Evolutionary conservation across 2,797 vertebrate species (phyloP).

Genomic region (Channa striata): DNA sequence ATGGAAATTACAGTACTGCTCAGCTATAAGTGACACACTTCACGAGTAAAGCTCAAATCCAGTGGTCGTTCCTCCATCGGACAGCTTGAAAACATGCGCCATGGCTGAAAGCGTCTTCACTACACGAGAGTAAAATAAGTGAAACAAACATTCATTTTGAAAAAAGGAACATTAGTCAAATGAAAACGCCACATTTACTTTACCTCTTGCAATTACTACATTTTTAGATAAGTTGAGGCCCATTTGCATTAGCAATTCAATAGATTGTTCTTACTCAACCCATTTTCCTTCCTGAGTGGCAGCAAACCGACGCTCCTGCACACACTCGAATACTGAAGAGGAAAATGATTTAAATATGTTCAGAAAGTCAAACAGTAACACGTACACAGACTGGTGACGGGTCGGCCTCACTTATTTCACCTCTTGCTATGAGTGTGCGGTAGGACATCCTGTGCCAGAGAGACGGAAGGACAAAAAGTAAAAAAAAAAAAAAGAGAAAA

Average conservation of each 20-base stretch:
- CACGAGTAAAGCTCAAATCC: slow-evolving; percentile 15
- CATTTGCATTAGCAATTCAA: slow-evolving; percentile 58
- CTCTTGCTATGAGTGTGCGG: slow-evolving; percentile 30
- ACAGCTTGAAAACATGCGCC: slow-evolving; percentile 66
- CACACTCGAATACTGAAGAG: slow-evolving; percentile 44
- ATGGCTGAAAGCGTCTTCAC: slow-evolving; percentile 47
- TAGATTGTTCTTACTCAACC: slow-evolving; percentile 27
- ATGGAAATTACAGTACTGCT: slow-evolving; percentile 11
- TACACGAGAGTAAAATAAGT: slow-evolving; percentile 45
- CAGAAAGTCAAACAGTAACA: slow-evolving; percentile 61
- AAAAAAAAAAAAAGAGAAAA: slow-evolving; percentile 24
- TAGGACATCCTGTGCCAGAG: slow-evolving; percentile 38
- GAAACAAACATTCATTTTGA: slow-evolving; percentile 44
- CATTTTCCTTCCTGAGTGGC: slow-evolving; percentile 28
- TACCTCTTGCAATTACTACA: slow-evolving; percentile 44
- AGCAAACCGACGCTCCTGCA: slow-evolving; percentile 27
- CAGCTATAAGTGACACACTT: slow-evolving; percentile 13
- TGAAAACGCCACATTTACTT: slow-evolving; percentile 36
- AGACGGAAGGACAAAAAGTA: slow-evolving; percentile 33
- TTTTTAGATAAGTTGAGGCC: slow-evolving; percentile 51
- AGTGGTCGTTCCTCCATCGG: background rate
- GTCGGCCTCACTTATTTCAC: slow-evolving; percentile 7
- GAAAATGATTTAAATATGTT: slow-evolving; percentile 56
- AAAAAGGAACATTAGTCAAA: slow-evolving; percentile 37
- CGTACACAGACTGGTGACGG: slow-evolving; percentile 33